phyloP scores from a whole-genome alignment of 1,140 invertebrate species.

The Eumaeus atala region DNA sequence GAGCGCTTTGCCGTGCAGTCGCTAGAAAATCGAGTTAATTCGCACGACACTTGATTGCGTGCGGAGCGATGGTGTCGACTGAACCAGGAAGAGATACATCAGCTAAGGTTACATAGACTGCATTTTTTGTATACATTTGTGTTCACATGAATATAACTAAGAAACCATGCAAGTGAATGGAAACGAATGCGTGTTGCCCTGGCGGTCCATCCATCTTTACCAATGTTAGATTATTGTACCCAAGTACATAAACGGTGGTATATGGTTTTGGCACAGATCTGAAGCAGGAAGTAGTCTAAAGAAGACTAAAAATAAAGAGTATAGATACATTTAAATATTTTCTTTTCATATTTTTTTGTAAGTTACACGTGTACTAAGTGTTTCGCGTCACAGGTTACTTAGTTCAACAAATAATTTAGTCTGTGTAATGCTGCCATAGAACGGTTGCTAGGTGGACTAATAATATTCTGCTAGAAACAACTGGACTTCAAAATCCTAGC shows the following conservation, averaged over 20 bases:
- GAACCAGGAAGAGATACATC: conserved; percentile 41
- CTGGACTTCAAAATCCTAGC: too few species aligned
- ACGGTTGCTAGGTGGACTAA: too few species aligned
- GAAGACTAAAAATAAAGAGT: too few species aligned
- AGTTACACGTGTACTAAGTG: too few species aligned
- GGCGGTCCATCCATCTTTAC: not conserved
- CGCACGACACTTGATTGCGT: conserved; percentile 42
- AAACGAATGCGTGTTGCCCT: not conserved
- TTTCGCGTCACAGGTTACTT: too few species aligned
- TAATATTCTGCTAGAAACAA: too few species aligned
- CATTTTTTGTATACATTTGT: conserved; percentile 4
- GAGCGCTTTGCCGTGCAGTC: conserved; percentile 45
- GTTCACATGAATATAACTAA: not conserved
- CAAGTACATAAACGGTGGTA: not conserved
- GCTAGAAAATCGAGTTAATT: conserved; percentile 54
- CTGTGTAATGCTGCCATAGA: too few species aligned
- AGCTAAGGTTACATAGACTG: conserved; percentile 14
- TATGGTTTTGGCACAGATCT: not conserved
- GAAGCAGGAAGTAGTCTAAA: not conserved
- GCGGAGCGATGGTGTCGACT: conserved; percentile 24
- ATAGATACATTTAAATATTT: too few species aligned
- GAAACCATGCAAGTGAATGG: not conserved
- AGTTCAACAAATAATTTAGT: too few species aligned
- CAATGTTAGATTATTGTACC: too few species aligned
- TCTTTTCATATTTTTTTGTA: too few species aligned